Evolutionary conservation across 2,113 vertebrate genomes (phyloP).

Genomic region (Sebastes schlegelii): DNA sequence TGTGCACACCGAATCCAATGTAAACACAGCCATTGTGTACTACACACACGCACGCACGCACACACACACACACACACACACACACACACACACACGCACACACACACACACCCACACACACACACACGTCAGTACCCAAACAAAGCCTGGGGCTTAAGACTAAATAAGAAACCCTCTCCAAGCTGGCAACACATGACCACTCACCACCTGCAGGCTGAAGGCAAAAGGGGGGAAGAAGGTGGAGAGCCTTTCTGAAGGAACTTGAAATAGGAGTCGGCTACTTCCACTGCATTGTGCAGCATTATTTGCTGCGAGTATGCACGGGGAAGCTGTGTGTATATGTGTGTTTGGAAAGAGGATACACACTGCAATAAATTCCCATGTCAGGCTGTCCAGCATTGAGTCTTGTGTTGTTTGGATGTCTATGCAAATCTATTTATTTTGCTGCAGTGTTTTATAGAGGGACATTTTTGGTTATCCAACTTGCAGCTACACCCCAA

Average conservation of each 20-base stretch:
- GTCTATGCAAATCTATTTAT: neutral
- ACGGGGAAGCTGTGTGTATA: conserved; percentile 4
- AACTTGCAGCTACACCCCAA: conserved; percentile 1
- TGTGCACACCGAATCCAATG: conserved; percentile 57
- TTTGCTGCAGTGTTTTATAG: neutral
- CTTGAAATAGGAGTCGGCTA: conserved; percentile 54
- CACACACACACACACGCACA: conserved; percentile 60
- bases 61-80: conserved; percentile 33
- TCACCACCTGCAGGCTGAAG: conserved; percentile 64
- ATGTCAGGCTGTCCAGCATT: conserved; percentile 8
- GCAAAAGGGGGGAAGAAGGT: neutral
- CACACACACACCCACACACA: conserved; percentile 38
- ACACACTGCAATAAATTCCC: neutral
- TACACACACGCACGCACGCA: conserved; percentile 57
- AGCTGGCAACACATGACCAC: conserved; percentile 62
- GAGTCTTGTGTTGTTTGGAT: neutral
- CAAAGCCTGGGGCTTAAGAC: conserved; percentile 70
- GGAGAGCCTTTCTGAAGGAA: conserved; percentile 18
- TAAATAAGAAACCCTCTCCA: conserved; percentile 65
- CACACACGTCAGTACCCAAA: conserved; percentile 59
- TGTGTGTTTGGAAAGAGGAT: conserved; percentile 26
- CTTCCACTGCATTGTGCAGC: conserved; percentile 44
- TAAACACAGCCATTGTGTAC: conserved; percentile 72
- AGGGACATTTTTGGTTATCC: neutral
- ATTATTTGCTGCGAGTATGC: conserved; percentile 52